Evolutionary conservation across 2,113 vertebrate species (phyloP), one percentile per base, ranked within the genome.

Genomic region (Serinus canaria): DNA sequence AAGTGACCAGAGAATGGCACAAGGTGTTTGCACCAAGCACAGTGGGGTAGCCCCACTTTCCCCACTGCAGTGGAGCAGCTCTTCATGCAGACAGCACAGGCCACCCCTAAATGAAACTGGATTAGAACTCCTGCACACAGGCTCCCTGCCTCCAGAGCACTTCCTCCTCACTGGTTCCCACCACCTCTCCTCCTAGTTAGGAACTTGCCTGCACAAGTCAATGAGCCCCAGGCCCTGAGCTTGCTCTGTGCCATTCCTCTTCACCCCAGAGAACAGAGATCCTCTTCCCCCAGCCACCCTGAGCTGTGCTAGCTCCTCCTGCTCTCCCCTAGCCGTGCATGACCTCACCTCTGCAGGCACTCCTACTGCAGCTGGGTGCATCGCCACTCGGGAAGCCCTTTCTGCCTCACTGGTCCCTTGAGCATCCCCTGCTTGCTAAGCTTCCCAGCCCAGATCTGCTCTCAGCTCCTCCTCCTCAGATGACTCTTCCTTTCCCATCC

Each of bases 291-390:
- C 25, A 58, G 49, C 31, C 82, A 41, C 35, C 7, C 28, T 13
- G 75, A 83, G 86, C 82, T 62, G 55, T 21, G 52, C 44, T 52
- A 68, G 77, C 49, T 13, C 74, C 69, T 88, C 43, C 52, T 81
- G 77, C 0, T 1, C 58, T 93, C 58, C 75, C 56, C 33, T 50
- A 12, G 24, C 59, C 52, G 1, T 41, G 56, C 37, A 92, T 86
- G 90, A 95, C 86, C 94, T 94, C 93, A 92, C 79, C 88, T 94
- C 90, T 78, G 93, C 93, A 94, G 88, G 56, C 95, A 78, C 86
- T 94, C 64, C 86, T 72, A 41, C 85, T 7, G 62, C 62, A 19
- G 76, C 85, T 75, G 81, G 78, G 63, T 87, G 66, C 95, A 92
- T 66, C 1, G 1, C 41, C 83, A 64, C 66, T 73, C 15, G 0